phyloP scores from a whole-genome alignment of 2,113 vertebrate genomes.

The Emydocephalus ijimae region DNA sequence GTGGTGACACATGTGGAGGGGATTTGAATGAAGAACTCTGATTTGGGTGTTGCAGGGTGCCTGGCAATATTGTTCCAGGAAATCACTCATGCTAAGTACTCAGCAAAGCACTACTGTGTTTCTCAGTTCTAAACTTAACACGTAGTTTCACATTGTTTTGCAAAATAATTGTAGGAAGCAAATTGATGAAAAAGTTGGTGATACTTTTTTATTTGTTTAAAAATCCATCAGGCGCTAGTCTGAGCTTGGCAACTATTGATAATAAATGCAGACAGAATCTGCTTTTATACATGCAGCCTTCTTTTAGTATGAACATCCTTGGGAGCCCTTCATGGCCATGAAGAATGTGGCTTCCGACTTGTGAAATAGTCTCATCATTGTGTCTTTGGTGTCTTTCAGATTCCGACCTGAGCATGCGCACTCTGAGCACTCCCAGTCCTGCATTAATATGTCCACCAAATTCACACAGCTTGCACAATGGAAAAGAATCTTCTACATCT shows the following conservation, averaged over 20 bases:
- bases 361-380: not conserved
- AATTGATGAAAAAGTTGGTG: not conserved
- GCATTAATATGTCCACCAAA: conserved; percentile 86
- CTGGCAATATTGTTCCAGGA: not conserved
- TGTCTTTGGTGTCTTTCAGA: conserved; percentile 72
- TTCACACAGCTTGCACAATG: conserved; percentile 84
- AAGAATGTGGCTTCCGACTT: fast-evolving
- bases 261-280: not conserved
- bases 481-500: conserved; percentile 82
- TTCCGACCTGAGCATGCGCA: conserved; percentile 91
- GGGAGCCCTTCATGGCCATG: not conserved
- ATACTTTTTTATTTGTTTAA: not conserved
- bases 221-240: not conserved
- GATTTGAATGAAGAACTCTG: not conserved
- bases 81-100: not conserved
- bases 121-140: not conserved
- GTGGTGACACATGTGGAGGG: not conserved
- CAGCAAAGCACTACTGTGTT: not conserved
- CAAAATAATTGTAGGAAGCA: not conserved
- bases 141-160: not conserved
- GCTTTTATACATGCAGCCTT: not conserved
- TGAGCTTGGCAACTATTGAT: not conserved
- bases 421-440: conserved; percentile 91
- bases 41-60: not conserved
- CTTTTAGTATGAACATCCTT: not conserved